Evolutionary conservation across 2,888 invertebrate species (phyloP).

Genomic region (Ephialtes manifestator): DNA sequence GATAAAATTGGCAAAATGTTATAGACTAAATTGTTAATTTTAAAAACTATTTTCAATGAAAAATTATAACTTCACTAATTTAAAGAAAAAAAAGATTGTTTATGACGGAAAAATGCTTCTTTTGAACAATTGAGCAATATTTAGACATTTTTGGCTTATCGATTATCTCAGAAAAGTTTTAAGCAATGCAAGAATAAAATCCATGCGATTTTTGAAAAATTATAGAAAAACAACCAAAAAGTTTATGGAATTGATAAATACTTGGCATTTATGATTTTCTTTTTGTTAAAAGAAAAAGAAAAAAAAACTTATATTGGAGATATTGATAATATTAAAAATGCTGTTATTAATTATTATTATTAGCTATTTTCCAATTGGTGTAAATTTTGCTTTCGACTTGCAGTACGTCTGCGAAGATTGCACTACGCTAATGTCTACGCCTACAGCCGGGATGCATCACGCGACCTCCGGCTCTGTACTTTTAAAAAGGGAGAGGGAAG

Average conservation of each 20-base stretch:
- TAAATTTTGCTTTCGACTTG: constrained; percentile 21
- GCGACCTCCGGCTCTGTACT: constrained; percentile 76
- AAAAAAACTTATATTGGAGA: neutral
- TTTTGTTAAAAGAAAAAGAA: neutral
- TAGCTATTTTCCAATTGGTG: neutral
- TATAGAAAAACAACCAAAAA: too few species aligned
- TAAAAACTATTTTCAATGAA: too few species aligned
- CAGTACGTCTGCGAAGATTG: constrained; percentile 33
- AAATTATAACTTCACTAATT: too few species aligned
- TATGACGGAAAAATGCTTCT: too few species aligned
- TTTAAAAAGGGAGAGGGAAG: constrained; percentile 49
- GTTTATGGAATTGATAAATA: neutral
- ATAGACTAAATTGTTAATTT: too few species aligned
- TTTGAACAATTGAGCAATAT: too few species aligned
- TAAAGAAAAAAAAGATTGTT: too few species aligned
- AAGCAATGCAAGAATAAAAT: neutral
- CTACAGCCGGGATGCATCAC: constrained; percentile 43
- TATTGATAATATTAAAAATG: neutral
- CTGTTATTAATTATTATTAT: too few species aligned
- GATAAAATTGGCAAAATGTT: too few species aligned
- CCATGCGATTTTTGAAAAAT: too few species aligned
- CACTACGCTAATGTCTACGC: constrained; percentile 27
- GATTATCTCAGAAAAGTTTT: too few species aligned
- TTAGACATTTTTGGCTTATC: too few species aligned
- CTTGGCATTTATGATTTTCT: neutral